Base-by-base conservation (phyloP, 2,888 invertebrate species). In the Mythimna impura region DNA sequence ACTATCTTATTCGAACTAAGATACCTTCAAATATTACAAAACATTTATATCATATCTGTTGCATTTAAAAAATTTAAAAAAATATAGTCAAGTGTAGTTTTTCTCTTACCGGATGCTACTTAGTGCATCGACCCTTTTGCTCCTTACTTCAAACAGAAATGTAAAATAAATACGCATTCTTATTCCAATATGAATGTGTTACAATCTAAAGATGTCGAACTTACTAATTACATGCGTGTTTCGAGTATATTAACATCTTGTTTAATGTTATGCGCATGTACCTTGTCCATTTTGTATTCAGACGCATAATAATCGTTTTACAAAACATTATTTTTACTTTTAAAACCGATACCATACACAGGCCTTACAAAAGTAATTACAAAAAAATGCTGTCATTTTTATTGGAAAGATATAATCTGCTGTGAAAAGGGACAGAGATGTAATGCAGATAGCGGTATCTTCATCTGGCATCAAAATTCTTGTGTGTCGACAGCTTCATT, bases 361-460 rank as follows among this genome's bases (percentile, higher is more conserved):
- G 0, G 52, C 20, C 6, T 17, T 34, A 34, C 3, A 22, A 52
- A 34, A 3, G 12, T 43, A 12, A n/a, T 63, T 36, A 63, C 9
- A 47, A 63, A 20, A n/a, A 73, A 40, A 22, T 20, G 40, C 40
- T 74, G 22, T n/a, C 7, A 40, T 20, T 22, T 73, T 72, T n/a
- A n/a, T 1, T 17, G 3, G 20, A 6, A 50, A 50, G 0, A n/a
- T 47, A 43, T 14, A 14, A 43, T 47, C 47, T 17, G 17, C 34
- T 43, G n/a, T 62, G 2, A 55, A 74, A 63, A 63, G 4, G 7
- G 43, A 74, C 17, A 9, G 12, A 50, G 76, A 57, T 75, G 50
- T 20, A 57, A 36, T 17, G 20, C 9, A 12, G 14, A 63, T 74
- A 36, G 34, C n/a, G 25, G 9, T 63, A 36, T 75, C 36, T 65